Conservation (phyloP, 2,888 invertebrate genomes). For the Caradrina clavipalpis region DNA sequence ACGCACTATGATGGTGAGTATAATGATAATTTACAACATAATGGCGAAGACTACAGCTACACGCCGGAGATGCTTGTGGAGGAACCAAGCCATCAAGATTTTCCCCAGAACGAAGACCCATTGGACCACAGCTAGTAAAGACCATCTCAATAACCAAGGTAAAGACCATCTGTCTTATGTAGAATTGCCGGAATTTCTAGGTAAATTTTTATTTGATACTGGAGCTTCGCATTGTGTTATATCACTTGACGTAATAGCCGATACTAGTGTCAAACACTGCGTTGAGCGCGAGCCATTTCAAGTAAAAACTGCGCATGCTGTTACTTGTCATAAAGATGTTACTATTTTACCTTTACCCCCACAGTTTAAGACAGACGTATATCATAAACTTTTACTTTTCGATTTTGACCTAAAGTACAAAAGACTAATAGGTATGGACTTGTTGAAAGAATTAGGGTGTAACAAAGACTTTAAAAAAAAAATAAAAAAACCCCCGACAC, state of each 20-base stretch:
- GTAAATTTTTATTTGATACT: too few species aligned
- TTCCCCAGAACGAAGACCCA: not conserved
- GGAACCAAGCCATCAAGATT: not conserved
- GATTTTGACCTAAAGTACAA: not conserved
- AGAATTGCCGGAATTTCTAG: too few species aligned
- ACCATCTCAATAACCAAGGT: not conserved
- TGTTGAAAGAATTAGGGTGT: not conserved
- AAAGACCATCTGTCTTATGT: too few species aligned
- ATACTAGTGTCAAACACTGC: not conserved
- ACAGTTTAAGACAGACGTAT: slow-evolving; percentile 2
- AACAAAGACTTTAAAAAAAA: not conserved
- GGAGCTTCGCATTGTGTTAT: not conserved
- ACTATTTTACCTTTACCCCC: not conserved
- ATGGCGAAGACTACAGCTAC: not conserved
- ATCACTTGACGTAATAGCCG: not conserved
- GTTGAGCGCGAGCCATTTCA: slow-evolving; percentile 3
- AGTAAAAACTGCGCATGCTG: slow-evolving; percentile 1
- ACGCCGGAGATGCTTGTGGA: not conserved
- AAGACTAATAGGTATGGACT: not conserved
- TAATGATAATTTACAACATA: not conserved
- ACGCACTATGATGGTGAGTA: not conserved
- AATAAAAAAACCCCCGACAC: too few species aligned
- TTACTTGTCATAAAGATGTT: not conserved
- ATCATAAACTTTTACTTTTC: not conserved
- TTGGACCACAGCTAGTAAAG: not conserved